A percentile compares a stretch with the other conserved stretches of the same genome.
Conservation (phyloP, 2,113 vertebrate species). For the Trochalopteron elliotii region DNA sequence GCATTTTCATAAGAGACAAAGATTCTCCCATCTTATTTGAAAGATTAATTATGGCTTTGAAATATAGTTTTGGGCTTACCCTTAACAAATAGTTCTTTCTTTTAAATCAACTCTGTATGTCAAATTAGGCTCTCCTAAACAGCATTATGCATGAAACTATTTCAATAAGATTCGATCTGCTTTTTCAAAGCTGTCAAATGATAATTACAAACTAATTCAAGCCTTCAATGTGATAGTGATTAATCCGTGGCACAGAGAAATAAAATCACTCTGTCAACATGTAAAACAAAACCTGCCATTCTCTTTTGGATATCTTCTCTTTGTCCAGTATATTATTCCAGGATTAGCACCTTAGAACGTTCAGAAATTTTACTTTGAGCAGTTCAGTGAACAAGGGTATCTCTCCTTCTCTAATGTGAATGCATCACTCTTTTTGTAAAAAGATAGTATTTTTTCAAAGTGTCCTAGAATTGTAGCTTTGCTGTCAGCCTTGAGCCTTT, state of each 20-base stretch:
- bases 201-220: not conserved
- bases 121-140: not conserved
- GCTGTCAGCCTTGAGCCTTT: not conserved
- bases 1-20: not conserved
- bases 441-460: not conserved
- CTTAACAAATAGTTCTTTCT: not conserved
- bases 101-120: not conserved
- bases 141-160: not conserved
- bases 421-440: not conserved
- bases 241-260: not conserved
- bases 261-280: not conserved
- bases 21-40: not conserved
- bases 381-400: not conserved
- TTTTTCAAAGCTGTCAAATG: not conserved
- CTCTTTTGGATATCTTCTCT: not conserved
- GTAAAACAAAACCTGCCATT: not conserved
- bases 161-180: not conserved
- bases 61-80: not conserved
- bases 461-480: not conserved
- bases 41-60: not conserved
- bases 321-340: not conserved
- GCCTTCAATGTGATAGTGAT: not conserved
- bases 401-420: not conserved
- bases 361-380: not conserved
- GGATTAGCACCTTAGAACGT: not conserved